Evolutionary conservation across 1,140 invertebrate genomes (phyloP).

Genomic region (Macrotrachela quadricornifera): DNA sequence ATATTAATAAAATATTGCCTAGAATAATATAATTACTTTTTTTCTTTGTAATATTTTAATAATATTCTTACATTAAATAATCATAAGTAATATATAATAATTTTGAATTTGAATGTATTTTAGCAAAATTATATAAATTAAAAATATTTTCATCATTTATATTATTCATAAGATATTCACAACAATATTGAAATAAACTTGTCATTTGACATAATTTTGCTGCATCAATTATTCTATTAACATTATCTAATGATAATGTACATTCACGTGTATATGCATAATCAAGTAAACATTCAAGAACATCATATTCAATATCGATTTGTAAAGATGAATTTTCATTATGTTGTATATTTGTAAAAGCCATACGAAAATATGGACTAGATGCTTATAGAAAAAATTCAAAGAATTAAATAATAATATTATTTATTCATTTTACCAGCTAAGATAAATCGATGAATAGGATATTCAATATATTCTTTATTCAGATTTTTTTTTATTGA

Average conservation of each 20-base stretch:
- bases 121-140: constrained; percentile 1
- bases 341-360: constrained; percentile 1
- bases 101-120: not conserved
- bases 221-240: not conserved
- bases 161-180: constrained; percentile 1
- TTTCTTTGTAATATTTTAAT: not conserved
- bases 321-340: not conserved
- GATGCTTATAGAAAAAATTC: not conserved
- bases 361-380: not conserved
- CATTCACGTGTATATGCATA: constrained; percentile 8
- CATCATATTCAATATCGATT: not conserved
- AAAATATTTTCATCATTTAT: constrained; percentile 1
- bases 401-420: too few relatives aligned
- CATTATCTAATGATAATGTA: not conserved
- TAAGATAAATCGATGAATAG: too few relatives aligned
- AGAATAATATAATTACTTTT: not conserved
- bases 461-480: too few relatives aligned
- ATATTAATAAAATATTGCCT: constrained; percentile 1
- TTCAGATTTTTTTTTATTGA: too few relatives aligned
- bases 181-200: constrained; percentile 5
- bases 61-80: constrained; percentile 4
- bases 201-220: constrained; percentile 6
- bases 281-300: not conserved
- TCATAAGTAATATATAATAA: not conserved
- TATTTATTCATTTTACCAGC: too few relatives aligned